phyloP scores from a whole-genome alignment of 1,140 invertebrate genomes.

The Lamellibrachia luymesi region DNA sequence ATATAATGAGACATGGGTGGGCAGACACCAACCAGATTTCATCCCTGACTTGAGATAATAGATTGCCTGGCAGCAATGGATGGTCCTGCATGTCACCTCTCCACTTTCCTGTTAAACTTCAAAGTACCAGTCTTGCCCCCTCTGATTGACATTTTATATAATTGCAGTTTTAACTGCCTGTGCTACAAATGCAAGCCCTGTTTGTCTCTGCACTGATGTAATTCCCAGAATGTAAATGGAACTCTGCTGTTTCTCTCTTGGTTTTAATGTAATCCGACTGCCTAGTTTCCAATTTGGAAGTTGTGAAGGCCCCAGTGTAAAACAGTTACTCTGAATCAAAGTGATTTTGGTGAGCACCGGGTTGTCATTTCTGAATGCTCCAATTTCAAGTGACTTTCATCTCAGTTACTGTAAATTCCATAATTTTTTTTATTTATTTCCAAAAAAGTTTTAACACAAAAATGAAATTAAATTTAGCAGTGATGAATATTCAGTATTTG shows the following conservation, averaged over 20 bases:
- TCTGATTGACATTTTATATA: neutral
- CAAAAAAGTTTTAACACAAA: neutral
- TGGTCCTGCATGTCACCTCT: neutral
- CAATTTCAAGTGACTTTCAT: neutral
- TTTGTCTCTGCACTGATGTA: neutral
- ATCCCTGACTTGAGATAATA: conserved; percentile 1
- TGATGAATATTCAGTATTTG: neutral
- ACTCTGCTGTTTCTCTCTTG: neutral
- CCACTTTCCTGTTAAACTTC: neutral
- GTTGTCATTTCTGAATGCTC: neutral
- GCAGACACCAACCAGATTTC: neutral
- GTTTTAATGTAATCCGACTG: neutral
- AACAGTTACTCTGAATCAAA: neutral
- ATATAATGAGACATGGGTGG: neutral
- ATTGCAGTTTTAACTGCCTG: neutral
- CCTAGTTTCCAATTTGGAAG: neutral
- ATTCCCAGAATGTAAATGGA: neutral
- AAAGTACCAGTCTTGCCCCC: neutral
- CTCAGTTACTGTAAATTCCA: neutral
- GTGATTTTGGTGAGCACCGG: neutral
- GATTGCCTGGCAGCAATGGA: neutral
- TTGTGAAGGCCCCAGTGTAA: neutral
- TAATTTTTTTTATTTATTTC: neutral
- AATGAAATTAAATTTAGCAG: neutral
- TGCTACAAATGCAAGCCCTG: neutral